Conservation (phyloP, 1,140 invertebrate species). For the Drosophila navojoa region DNA sequence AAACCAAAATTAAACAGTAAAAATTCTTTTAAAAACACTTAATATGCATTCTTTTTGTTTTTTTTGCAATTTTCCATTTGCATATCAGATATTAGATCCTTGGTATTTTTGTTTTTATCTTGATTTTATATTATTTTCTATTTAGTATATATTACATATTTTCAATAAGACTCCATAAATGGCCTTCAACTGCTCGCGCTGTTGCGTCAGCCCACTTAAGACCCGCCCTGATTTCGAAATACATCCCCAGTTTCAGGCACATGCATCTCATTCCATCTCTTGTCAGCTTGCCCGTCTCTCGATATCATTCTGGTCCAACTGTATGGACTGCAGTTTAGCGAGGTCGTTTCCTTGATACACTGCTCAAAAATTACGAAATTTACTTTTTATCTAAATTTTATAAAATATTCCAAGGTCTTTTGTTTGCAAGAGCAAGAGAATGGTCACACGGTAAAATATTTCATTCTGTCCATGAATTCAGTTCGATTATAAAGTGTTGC, state of each 20-base stretch:
- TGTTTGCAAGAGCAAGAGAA: too few relatives aligned
- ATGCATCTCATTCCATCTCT: neutral
- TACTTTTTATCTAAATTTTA: too few relatives aligned
- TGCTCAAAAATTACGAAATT: neutral
- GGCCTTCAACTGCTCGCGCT: neutral
- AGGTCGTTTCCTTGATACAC: constrained; percentile 13
- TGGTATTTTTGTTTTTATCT: too few relatives aligned
- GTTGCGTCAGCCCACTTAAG: constrained; percentile 1
- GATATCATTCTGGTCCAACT: constrained; percentile 32
- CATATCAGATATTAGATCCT: too few relatives aligned
- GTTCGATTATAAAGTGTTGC: neutral
- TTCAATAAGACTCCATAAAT: neutral
- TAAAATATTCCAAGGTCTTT: too few relatives aligned
- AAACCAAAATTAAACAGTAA: too few relatives aligned
- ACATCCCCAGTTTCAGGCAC: neutral
- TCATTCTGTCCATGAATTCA: neutral
- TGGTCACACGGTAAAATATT: too few relatives aligned
- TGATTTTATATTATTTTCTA: neutral
- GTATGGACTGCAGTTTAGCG: constrained; percentile 47
- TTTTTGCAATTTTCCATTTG: too few relatives aligned
- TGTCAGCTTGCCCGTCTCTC: neutral
- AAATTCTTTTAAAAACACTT: too few relatives aligned
- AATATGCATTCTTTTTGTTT: too few relatives aligned
- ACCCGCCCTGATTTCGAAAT: neutral
- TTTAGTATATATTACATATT: neutral